Conservation (phyloP, 2,888 invertebrate species). For the Notodonta dromedarius region DNA sequence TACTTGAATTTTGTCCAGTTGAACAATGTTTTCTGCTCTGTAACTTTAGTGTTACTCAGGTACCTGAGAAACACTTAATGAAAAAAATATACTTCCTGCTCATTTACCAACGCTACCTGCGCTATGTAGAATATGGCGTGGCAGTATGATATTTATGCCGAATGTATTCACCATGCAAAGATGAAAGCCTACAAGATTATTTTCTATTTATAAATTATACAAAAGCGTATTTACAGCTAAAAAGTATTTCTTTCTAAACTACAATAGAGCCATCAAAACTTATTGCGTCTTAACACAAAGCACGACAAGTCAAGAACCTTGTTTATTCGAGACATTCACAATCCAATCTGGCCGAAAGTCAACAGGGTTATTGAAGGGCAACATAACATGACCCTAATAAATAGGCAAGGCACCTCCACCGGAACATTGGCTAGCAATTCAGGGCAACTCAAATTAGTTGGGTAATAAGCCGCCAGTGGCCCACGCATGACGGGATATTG, state of each 20-base stretch:
- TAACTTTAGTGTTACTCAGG: no score
- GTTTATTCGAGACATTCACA: neutral
- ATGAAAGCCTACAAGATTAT: neutral
- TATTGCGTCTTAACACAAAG: neutral
- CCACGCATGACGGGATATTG: constrained; percentile 1
- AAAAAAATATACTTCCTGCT: no score
- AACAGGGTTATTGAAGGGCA: constrained; percentile 2
- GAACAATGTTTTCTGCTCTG: no score
- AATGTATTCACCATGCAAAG: neutral
- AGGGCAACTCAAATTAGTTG: constrained; percentile 7
- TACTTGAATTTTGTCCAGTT: no score
- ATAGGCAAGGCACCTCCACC: constrained; percentile 1
- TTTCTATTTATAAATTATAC: neutral
- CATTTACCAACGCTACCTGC: no score
- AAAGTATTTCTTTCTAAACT: neutral
- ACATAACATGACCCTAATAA: constrained; percentile 5
- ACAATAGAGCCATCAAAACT: neutral
- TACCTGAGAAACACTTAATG: no score
- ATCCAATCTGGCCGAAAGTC: constrained; percentile 5
- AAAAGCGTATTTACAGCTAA: neutral
- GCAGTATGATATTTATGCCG: no score
- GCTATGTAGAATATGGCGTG: no score
- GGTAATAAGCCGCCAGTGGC: neutral
- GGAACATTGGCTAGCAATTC: neutral
- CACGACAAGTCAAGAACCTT: neutral